phyloP scores from a whole-genome alignment of 2,888 invertebrate genomes.

The Pseudoips prasinana region DNA sequence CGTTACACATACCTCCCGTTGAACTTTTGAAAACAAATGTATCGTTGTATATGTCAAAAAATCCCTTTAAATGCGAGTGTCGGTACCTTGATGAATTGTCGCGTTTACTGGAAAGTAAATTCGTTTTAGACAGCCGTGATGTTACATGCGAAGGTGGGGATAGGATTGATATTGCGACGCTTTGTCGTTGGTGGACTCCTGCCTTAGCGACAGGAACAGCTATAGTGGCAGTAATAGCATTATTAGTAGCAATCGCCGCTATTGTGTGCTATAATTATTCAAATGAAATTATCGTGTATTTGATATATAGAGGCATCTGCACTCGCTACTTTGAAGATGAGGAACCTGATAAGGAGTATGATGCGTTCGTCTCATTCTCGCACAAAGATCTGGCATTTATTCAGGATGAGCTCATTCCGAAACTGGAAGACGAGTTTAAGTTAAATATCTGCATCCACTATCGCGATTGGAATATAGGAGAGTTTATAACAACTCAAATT shows the following conservation, averaged over 20 bases:
- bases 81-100: not conserved
- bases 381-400: slow-evolving; percentile 11
- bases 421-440: slow-evolving; percentile 15
- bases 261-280: not conserved
- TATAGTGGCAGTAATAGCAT: not conserved
- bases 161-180: not conserved
- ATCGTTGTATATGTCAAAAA: not conserved
- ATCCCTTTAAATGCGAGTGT: not conserved
- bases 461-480: slow-evolving; percentile 18
- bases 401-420: slow-evolving; percentile 4
- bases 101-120: not conserved
- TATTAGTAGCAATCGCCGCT: not conserved
- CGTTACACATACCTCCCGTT: not conserved
- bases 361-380: slow-evolving; percentile 12
- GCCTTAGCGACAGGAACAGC: not conserved
- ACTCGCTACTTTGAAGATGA: slow-evolving; percentile 17
- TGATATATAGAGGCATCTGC: not conserved
- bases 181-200: not conserved
- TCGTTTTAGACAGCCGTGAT: not conserved
- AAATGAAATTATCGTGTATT: not conserved
- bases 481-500: slow-evolving; percentile 16
- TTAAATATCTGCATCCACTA: slow-evolving; percentile 18
- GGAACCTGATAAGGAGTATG: slow-evolving; percentile 11
- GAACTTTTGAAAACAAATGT: not conserved
- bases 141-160: not conserved